These are phyloP conservation scores for Anguilla megastoma DNA, from an alignment of 2,797 vertebrate genomes.

Conservation along the genomic window DNA sequence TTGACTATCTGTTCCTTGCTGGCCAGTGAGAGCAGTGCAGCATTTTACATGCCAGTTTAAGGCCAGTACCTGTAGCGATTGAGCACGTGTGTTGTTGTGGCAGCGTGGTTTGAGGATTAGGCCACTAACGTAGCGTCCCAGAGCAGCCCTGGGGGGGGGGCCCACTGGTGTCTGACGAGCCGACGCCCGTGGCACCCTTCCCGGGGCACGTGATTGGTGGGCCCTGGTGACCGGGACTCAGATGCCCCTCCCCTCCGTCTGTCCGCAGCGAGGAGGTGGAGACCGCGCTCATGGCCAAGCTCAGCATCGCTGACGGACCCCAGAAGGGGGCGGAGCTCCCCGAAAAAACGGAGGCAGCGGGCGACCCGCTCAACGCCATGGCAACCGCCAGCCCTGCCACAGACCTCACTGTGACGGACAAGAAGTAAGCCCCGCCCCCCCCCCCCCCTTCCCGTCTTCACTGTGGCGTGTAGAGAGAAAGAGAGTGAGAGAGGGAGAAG, in stretches of 20 bases:
- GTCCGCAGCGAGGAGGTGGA: slow-evolving; percentile 61
- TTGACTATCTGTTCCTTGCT: background rate
- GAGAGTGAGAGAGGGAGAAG: background rate
- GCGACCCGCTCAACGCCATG: slow-evolving; percentile 44
- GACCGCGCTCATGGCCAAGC: slow-evolving; percentile 69
- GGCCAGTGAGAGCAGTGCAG: background rate
- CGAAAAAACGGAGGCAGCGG: slow-evolving; percentile 53
- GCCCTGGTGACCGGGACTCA: background rate
- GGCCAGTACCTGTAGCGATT: background rate
- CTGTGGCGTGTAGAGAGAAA: background rate
- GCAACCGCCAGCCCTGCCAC: slow-evolving; percentile 40
- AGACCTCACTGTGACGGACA: slow-evolving; percentile 60
- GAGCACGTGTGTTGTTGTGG: background rate
- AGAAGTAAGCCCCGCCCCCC: slow-evolving; percentile 56
- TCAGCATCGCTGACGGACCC: slow-evolving; percentile 66
- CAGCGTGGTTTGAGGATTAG: background rate
- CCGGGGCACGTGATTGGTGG: background rate
- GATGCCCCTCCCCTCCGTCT: background rate
- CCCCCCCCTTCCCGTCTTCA: background rate
- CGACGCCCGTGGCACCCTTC: background rate
- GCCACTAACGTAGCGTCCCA: background rate
- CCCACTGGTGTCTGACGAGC: background rate
- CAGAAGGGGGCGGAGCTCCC: slow-evolving; percentile 48
- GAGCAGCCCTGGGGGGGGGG: background rate
- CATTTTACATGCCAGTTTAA: background rate